Base-by-base conservation (phyloP, 1,140 invertebrate species). In the Caenorhabditis tropicalis region DNA sequence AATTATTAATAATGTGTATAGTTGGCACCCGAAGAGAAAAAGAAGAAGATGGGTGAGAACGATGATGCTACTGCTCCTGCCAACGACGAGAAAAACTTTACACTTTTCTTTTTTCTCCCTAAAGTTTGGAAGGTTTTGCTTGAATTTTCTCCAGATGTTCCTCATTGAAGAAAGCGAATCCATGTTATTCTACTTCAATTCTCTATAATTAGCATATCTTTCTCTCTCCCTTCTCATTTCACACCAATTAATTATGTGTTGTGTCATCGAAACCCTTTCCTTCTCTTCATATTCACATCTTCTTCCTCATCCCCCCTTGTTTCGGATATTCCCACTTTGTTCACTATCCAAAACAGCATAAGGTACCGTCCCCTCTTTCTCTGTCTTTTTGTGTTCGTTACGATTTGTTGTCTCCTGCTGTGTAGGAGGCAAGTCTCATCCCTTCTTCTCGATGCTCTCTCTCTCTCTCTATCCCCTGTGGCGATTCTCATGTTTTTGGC, bases 1-100 rank as follows among this genome's bases (percentile, higher is more conserved):
- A 74, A 74, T 74, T 74, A 74, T 74, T 74, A 74, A 74, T 74
- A 74, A 74, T 74, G 65, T 74, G 65, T 74, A 74, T 74, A 74
- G 65, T 74, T 74, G 65, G 65, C 65, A 74, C 65, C 36, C 65
- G 1, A 31, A 27, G n/a, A n/a, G n/a, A 56, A 24, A 36, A 65
- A 65, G 58, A 56, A 56, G 21, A 56, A n/a, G 24, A 56, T 27
- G 51, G 53, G 21, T 27, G 53, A 56, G 53, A 51, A 51, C 48
- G 51, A 56, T 43, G 39, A 5, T 43, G 5, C 12, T 43, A 43
- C 39, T 51, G 48, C 48, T 19, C 3, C 48, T 51, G 48, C 48
- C 48, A 15, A 51, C 19, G 49, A n/a, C 49, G n/a, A 31, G 0
- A 19, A 43, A n/a, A 74, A 74, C 36, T 43, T 74, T 74, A 65